phyloP scores from a whole-genome alignment of 2,888 invertebrate species.

The Zaprionus obscuricornis region DNA sequence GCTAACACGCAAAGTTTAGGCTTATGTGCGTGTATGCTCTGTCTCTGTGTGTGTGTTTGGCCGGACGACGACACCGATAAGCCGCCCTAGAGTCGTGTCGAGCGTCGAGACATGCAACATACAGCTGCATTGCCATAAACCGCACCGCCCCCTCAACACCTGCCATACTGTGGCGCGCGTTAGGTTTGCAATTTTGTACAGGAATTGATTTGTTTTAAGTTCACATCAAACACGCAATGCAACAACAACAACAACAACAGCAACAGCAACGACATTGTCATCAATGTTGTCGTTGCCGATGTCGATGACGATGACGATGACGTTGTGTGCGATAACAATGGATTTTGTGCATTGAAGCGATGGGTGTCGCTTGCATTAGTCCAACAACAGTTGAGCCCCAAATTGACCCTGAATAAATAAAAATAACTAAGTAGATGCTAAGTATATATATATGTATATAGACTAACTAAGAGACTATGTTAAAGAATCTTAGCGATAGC shows the following conservation, averaged over 20 bases:
- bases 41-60: no score
- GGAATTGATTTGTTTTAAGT: slow-evolving; percentile 67
- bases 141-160: not conserved
- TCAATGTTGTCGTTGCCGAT: not conserved
- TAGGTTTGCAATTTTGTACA: slow-evolving; percentile 65
- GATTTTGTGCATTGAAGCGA: slow-evolving; percentile 44
- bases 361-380: slow-evolving; percentile 23
- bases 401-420: slow-evolving; percentile 43
- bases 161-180: not conserved
- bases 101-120: slow-evolving; percentile 53
- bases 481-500: no score
- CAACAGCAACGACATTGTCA: slow-evolving; percentile 23
- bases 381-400: slow-evolving; percentile 13
- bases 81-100: slow-evolving; percentile 32
- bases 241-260: not conserved
- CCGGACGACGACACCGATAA: slow-evolving; percentile 62
- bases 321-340: slow-evolving; percentile 11
- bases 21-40: slow-evolving; percentile 47
- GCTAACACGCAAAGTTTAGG: slow-evolving; percentile 75
- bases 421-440: no score
- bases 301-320: slow-evolving; percentile 18
- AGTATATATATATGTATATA: no score
- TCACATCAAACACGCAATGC: slow-evolving; percentile 60
- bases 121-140: slow-evolving; percentile 2
- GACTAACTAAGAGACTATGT: no score